Evolutionary conservation across 2,113 vertebrate genomes (phyloP).

Genomic region (Brachirus orientalis): DNA sequence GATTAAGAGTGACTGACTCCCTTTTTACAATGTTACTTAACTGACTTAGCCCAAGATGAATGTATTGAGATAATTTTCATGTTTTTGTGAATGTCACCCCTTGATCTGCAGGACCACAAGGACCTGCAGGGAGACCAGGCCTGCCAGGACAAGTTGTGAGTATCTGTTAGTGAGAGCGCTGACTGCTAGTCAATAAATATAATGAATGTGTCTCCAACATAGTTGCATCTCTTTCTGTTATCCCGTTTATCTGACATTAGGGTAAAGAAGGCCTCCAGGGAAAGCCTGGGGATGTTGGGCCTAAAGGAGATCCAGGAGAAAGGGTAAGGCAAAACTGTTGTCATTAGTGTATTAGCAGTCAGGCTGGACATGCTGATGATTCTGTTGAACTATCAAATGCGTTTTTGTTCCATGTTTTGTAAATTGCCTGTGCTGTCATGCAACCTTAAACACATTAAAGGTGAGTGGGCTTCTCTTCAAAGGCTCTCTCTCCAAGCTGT

Average conservation of each 20-base stretch:
- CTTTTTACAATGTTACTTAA: slow-evolving; percentile 4
- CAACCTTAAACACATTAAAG: slow-evolving; percentile 63
- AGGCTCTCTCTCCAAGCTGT: slow-evolving; percentile 46
- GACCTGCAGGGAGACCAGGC: slow-evolving; percentile 84
- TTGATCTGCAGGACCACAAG: slow-evolving; percentile 84
- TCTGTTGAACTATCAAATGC: slow-evolving; percentile 47
- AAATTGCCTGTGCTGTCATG: slow-evolving; percentile 45
- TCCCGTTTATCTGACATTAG: slow-evolving; percentile 55
- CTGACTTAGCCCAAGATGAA: neutral
- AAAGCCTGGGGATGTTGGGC: slow-evolving; percentile 74
- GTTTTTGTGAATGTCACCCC: slow-evolving; percentile 8
- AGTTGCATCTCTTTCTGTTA: neutral
- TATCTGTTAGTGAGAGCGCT: neutral
- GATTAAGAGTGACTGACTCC: neutral
- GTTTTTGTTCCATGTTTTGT: slow-evolving; percentile 37
- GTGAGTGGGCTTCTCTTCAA: slow-evolving; percentile 66
- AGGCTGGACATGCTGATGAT: slow-evolving; percentile 38
- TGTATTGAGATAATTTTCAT: neutral
- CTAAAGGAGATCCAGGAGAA: slow-evolving; percentile 85
- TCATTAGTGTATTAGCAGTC: slow-evolving; percentile 40
- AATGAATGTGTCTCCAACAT: neutral
- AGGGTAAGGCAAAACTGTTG: slow-evolving; percentile 73
- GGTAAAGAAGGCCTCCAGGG: slow-evolving; percentile 80
- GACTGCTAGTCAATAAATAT: slow-evolving; percentile 4
- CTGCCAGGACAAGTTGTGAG: slow-evolving; percentile 87